These are phyloP conservation scores for Cyprinodon variegatus DNA, from an alignment of 2,113 vertebrate species.

Conservation along the genomic window DNA sequence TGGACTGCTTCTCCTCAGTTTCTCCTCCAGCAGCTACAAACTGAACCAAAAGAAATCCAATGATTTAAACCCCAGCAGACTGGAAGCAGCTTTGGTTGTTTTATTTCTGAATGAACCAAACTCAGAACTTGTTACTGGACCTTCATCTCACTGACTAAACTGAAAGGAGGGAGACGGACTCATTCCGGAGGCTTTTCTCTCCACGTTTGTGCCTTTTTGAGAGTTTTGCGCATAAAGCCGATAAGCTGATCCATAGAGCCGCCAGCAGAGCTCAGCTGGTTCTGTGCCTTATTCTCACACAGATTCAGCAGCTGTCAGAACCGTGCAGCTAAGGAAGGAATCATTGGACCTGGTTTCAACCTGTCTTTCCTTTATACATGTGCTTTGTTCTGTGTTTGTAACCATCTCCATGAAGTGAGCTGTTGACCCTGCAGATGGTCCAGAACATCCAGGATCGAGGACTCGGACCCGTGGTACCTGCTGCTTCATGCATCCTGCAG, in stretches of 20 bases:
- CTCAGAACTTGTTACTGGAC: not conserved
- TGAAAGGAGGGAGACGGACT: not conserved
- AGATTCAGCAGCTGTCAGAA: slow-evolving; percentile 53
- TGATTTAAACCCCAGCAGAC: not conserved
- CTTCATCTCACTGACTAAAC: not conserved
- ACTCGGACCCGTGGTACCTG: slow-evolving; percentile 57
- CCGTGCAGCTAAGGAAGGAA: slow-evolving; percentile 71
- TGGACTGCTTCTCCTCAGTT: not conserved
- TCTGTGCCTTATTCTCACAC: slow-evolving; percentile 47
- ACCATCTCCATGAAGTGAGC: not conserved
- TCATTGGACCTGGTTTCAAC: not conserved
- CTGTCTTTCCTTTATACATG: slow-evolving; percentile 2
- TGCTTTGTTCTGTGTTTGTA: slow-evolving; percentile 18
- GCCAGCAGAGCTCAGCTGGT: slow-evolving; percentile 50
- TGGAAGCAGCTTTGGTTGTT: not conserved
- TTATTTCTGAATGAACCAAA: slow-evolving; percentile 3
- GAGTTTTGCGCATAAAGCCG: slow-evolving; percentile 51
- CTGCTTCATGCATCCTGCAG: not conserved
- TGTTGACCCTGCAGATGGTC: not conserved
- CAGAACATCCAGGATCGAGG: too few species aligned
- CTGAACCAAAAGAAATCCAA: not conserved
- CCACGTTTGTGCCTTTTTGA: slow-evolving; percentile 71
- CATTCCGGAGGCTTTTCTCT: not conserved
- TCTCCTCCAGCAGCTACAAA: slow-evolving; percentile 1
- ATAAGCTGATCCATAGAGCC: slow-evolving; percentile 72